phyloP scores from a whole-genome alignment of 64 coral and sea anemone species.

The Stichodactyla mertensii region DNA sequence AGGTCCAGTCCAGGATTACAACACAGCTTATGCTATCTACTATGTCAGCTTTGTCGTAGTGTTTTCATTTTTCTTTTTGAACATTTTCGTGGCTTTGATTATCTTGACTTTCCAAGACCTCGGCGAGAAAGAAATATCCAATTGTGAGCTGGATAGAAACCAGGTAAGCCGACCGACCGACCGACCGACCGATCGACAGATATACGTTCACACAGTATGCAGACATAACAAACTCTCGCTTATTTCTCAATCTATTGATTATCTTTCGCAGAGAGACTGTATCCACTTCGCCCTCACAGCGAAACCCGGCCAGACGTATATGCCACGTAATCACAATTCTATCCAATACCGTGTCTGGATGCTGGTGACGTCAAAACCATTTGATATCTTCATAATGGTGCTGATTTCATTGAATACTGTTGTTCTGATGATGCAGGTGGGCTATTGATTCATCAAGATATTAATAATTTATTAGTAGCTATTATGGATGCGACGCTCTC shows the following conservation, averaged over 20 bases:
- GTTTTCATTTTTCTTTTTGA: constrained; percentile 96
- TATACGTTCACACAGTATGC: no score
- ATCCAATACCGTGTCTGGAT: constrained; percentile 79
- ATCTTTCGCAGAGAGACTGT: constrained; percentile 72
- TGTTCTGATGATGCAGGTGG: constrained; percentile 90
- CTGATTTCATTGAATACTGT: constrained; percentile 83
- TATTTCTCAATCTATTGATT: background rate
- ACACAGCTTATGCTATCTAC: constrained; percentile 66
- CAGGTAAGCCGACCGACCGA: constrained; percentile 35
- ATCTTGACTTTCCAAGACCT: constrained; percentile 98
- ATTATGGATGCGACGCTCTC: no score
- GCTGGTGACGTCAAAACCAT: constrained; percentile 71
- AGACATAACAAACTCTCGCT: no score
- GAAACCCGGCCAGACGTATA: constrained; percentile 79
- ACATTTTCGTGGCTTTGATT: constrained; percentile 96
- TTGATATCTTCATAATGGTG: constrained; percentile 91
- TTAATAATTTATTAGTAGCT: no score
- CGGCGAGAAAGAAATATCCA: constrained; percentile 83
- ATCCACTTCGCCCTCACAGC: constrained; percentile 83
- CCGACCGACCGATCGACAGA: no score
- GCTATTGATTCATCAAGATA: background rate
- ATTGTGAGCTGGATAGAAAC: constrained; percentile 92
- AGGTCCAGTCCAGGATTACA: constrained; percentile 72
- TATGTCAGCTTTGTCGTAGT: constrained; percentile 94
- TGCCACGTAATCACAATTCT: constrained; percentile 73